These are phyloP conservation scores for Tortricodes alternella DNA, from an alignment of 2,888 invertebrate genomes.

Conservation along the genomic window DNA sequence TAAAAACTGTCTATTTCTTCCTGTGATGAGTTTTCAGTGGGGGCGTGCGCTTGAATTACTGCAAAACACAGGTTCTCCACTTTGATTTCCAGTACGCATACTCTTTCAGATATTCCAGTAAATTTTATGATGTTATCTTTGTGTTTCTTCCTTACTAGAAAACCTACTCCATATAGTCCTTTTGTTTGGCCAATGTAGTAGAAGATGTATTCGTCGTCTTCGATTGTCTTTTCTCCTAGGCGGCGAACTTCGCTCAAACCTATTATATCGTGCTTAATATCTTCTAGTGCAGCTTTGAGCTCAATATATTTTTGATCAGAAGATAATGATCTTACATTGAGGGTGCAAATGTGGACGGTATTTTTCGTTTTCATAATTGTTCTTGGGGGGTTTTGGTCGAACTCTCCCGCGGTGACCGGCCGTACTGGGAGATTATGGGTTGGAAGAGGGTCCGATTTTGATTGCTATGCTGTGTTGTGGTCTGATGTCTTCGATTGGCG, in stretches of 20 bases:
- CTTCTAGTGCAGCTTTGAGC: slow-evolving; percentile 30
- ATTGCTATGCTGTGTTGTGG: slow-evolving; percentile 19
- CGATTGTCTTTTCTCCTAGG: slow-evolving; percentile 31
- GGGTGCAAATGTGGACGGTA: slow-evolving; percentile 24
- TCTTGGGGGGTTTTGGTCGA: slow-evolving; percentile 33
- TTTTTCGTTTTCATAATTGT: slow-evolving; percentile 17
- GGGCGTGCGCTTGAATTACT: slow-evolving; percentile 34
- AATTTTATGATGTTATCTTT: slow-evolving; percentile 36
- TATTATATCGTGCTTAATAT: slow-evolving; percentile 34
- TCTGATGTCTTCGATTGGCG: slow-evolving; percentile 13
- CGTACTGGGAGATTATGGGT: slow-evolving; percentile 3
- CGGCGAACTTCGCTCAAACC: slow-evolving; percentile 34
- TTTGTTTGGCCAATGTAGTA: slow-evolving; percentile 35
- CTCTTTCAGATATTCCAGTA: slow-evolving; percentile 37
- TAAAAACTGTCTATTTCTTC: slow-evolving; percentile 36
- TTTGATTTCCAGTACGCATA: slow-evolving; percentile 35
- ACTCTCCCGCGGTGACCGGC: neutral
- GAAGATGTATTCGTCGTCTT: slow-evolving; percentile 34
- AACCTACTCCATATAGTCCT: slow-evolving; percentile 37
- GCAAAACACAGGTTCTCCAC: slow-evolving; percentile 31
- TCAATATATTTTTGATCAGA: slow-evolving; percentile 29
- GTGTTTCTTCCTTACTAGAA: slow-evolving; percentile 34
- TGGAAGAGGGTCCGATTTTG: slow-evolving; percentile 16
- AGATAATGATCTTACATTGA: slow-evolving; percentile 32
- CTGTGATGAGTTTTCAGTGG: slow-evolving; percentile 33